Evolutionary conservation across 2,797 vertebrate genomes (phyloP).

Genomic region (Catharus ustulatus): DNA sequence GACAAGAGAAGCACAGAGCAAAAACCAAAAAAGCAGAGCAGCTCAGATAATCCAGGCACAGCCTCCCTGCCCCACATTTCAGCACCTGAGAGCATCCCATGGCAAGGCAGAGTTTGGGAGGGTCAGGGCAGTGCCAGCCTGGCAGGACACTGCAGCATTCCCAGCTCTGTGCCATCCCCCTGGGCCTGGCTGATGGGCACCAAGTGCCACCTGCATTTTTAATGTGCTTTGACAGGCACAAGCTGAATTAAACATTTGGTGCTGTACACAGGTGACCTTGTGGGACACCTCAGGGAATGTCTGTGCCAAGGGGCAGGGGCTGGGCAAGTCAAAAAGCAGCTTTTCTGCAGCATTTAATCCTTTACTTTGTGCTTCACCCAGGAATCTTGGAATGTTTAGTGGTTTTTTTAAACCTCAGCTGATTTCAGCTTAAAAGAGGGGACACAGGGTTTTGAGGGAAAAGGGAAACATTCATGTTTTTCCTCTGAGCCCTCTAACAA

Average conservation of each 20-base stretch:
- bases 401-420: neutral
- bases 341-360: neutral
- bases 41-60: neutral
- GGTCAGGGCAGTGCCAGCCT: neutral
- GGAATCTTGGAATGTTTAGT: neutral
- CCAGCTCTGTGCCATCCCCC: neutral
- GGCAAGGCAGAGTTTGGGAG: neutral
- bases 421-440: neutral
- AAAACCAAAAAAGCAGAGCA: neutral
- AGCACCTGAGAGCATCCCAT: fast-evolving
- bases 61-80: fast-evolving
- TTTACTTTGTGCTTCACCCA: neutral
- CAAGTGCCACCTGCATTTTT: conserved; percentile 52
- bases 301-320: neutral
- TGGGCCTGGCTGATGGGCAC: neutral
- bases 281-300: neutral
- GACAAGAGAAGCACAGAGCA: fast-evolving
- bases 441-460: neutral
- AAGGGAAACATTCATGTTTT: neutral
- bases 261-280: neutral
- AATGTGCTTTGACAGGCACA: conserved; percentile 13
- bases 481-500: neutral
- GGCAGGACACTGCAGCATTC: too few species aligned
- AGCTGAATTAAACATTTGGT: conserved; percentile 42
- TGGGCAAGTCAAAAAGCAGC: neutral